Evolutionary conservation across 2,113 vertebrate species (phyloP), one percentile per base, ranked within the genome.

Genomic region (Syngnathus scovelli): DNA sequence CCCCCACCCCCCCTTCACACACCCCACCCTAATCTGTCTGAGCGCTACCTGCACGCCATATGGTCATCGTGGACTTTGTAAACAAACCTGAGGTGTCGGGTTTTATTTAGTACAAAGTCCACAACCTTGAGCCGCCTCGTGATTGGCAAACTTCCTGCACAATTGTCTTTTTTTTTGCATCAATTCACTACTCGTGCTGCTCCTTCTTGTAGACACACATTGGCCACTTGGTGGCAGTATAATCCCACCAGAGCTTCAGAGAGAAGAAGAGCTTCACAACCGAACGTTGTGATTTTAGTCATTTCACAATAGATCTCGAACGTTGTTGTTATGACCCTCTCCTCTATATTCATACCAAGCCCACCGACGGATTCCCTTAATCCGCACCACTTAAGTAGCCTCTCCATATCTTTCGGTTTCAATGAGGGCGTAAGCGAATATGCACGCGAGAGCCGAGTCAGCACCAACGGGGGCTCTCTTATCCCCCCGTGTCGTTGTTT

Each of bases 1-100:
- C 60, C 39, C 18, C 16, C 27, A 19, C 60, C 36, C 71, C 74
- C 69, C 72, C 5, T 10, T 36, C 19, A 56, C 66, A 36, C 61
- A 46, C 49, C 65, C 62, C 68, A 13, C n/a, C 58, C 56, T 10
- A 78, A 68, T 90, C 87, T 79, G 86, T 83, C 85, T 89, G 81
- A 86, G 74, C 54, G 39, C 80, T 51, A 67, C 69, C 10, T 51
- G 64, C 36, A 21, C 44, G 38, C 76, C 88, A 87, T 85, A 89
- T 84, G 86, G 77, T 52, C 66, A 27, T 16, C 60, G n/a, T 61
- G 38, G 18, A 61, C 19, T 21, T 58, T 62, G 60, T 62, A n/a
- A 58, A 58, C 27, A 2, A 33, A 58, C 13, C 55, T 7, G 27
- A 18, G 55, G 55, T 58, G 55, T 58, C 55, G 36, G 7, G 55